Conservation (phyloP, 2,888 invertebrate species). For the Oligia strigilis region DNA sequence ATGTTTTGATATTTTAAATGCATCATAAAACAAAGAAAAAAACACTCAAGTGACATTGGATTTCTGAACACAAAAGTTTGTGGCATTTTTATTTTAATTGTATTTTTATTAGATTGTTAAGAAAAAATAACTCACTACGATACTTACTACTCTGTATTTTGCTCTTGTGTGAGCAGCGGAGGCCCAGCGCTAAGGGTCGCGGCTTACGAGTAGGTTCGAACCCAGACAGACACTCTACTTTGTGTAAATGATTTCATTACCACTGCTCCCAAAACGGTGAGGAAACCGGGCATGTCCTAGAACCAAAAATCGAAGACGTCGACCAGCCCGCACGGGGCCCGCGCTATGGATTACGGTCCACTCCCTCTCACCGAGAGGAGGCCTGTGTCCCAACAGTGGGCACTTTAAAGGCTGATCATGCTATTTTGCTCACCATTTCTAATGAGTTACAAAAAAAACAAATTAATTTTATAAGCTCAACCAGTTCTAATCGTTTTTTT, state of each 20-base stretch:
- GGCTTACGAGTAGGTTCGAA: too few species aligned
- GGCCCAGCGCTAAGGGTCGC: too few species aligned
- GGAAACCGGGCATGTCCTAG: not conserved
- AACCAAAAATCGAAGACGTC: not conserved
- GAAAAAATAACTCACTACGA: not conserved
- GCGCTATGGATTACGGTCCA: not conserved
- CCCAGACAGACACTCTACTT: too few species aligned
- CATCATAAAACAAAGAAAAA: not conserved
- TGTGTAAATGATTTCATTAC: too few species aligned
- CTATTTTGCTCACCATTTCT: not conserved
- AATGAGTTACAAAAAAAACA: rapidly evolving
- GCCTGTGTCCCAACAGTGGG: not conserved
- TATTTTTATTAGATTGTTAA: not conserved
- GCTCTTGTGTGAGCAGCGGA: too few species aligned
- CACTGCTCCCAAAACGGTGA: too few species aligned
- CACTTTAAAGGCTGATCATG: too few species aligned
- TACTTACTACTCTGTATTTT: not conserved
- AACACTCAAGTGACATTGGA: not conserved
- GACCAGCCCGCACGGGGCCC: not conserved
- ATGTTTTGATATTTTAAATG: not conserved
- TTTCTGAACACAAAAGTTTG: not conserved
- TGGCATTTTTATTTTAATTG: not conserved
- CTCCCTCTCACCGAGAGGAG: not conserved
- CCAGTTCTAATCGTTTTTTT: not conserved
- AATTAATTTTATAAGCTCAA: not conserved